These are phyloP conservation scores for Plagiodera versicolora DNA, from an alignment of 2,888 invertebrate species.

Conservation along the genomic window DNA sequence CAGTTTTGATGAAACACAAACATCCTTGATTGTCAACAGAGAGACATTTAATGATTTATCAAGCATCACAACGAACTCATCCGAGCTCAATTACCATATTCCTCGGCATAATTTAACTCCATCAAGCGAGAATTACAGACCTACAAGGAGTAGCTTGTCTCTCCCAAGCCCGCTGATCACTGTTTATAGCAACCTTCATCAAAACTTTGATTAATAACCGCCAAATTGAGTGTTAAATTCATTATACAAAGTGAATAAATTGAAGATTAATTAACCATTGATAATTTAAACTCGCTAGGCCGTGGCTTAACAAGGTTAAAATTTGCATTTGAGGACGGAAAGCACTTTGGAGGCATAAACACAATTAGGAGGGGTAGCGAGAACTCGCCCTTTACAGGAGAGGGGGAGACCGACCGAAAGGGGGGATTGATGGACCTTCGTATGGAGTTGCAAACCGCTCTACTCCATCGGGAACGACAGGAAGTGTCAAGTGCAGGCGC, in stretches of 20 bases:
- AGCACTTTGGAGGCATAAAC: constrained; percentile 57
- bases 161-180: constrained; percentile 43
- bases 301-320: constrained; percentile 58
- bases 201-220: constrained; percentile 63
- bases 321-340: constrained; percentile 58
- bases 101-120: background rate
- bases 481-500: constrained; percentile 54
- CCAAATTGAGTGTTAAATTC: constrained; percentile 58
- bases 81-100: constrained; percentile 10
- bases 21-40: background rate
- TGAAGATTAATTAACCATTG: constrained; percentile 61
- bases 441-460: constrained; percentile 37
- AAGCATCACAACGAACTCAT: background rate
- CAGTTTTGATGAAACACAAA: background rate
- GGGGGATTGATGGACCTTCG: constrained; percentile 28
- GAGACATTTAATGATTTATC: background rate
- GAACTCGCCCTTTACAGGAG: constrained; percentile 19
- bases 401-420: constrained; percentile 13
- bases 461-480: constrained; percentile 47
- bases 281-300: constrained; percentile 59
- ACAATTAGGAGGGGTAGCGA: constrained; percentile 53
- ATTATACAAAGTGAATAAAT: constrained; percentile 59
- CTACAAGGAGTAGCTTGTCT: constrained; percentile 30
- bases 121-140: constrained; percentile 30
- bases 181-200: constrained; percentile 56